A percentile compares a stretch with the other conserved stretches of the same genome.
phyloP scores from a whole-genome alignment of 2,888 invertebrate genomes.

The Lycia hirtaria region DNA sequence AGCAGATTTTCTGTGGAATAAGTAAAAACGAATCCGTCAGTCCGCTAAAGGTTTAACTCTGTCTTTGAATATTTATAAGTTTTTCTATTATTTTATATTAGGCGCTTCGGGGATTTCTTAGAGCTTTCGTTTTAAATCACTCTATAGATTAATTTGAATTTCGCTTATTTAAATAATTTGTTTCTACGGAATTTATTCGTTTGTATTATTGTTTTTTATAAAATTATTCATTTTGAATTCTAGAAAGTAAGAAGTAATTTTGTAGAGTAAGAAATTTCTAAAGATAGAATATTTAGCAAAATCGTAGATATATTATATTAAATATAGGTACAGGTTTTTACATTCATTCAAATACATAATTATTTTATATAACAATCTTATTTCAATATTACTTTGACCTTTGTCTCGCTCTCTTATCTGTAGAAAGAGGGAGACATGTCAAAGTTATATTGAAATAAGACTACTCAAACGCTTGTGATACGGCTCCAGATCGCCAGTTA shows the following conservation, averaged over 20 bases:
- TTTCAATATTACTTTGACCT: no score
- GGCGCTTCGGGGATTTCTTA: conserved; percentile 60
- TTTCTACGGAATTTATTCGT: conserved; percentile 27
- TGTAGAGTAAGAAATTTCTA: no score
- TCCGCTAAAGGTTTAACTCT: conserved; percentile 79
- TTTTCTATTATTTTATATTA: conserved; percentile 84
- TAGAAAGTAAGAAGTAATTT: neutral
- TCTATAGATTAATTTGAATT: conserved; percentile 67
- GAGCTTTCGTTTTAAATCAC: conserved; percentile 64
- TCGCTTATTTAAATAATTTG: conserved; percentile 57
- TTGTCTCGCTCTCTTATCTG: no score
- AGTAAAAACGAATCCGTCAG: conserved; percentile 85
- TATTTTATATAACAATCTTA: no score
- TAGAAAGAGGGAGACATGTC: no score
- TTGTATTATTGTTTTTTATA: neutral
- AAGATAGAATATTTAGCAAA: no score
- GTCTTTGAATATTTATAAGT: conserved; percentile 83
- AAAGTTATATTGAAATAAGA: no score
- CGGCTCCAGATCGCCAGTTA: no score
- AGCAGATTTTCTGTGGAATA: conserved; percentile 85
- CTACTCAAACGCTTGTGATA: no score
- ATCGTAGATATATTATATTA: no score
- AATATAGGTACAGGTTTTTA: no score
- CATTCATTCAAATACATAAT: no score
- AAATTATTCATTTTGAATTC: neutral